Conservation (phyloP, 2,888 invertebrate species). For the Rhaphigaster nebulosa region DNA sequence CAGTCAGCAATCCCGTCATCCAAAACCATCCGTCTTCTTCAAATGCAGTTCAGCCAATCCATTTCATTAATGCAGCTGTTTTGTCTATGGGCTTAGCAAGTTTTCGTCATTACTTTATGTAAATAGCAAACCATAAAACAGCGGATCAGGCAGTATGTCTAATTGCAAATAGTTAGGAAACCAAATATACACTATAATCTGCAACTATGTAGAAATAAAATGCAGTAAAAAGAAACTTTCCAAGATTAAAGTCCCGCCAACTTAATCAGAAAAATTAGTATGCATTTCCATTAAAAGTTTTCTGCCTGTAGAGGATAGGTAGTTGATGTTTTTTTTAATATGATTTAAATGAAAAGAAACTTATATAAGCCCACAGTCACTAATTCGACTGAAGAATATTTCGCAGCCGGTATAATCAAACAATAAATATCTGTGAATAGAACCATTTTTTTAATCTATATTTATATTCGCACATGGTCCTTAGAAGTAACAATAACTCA, state of each 20-base stretch:
- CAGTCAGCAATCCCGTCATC: neutral
- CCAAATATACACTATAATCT: neutral
- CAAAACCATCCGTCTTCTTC: constrained; percentile 15
- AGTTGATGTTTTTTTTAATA: neutral
- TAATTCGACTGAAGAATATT: too few relatives aligned
- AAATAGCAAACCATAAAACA: neutral
- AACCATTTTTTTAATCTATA: too few relatives aligned
- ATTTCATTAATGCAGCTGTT: neutral
- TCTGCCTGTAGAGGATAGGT: neutral
- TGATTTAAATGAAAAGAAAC: neutral
- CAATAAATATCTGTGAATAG: too few relatives aligned
- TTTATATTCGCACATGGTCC: too few relatives aligned
- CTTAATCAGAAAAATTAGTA: constrained; percentile 1
- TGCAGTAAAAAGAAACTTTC: neutral
- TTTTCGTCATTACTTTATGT: neutral
- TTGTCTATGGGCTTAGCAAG: neutral
- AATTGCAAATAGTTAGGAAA: neutral
- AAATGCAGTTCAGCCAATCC: neutral
- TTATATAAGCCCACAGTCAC: too few relatives aligned
- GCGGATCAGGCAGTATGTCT: neutral
- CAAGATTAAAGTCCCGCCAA: too few relatives aligned
- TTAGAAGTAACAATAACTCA: too few relatives aligned
- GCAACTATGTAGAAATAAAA: neutral
- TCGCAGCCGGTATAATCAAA: too few relatives aligned
- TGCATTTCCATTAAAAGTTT: constrained; percentile 32